Evolutionary conservation across 2,113 vertebrate species (phyloP).

Genomic region (Corythaixoides concolor): DNA sequence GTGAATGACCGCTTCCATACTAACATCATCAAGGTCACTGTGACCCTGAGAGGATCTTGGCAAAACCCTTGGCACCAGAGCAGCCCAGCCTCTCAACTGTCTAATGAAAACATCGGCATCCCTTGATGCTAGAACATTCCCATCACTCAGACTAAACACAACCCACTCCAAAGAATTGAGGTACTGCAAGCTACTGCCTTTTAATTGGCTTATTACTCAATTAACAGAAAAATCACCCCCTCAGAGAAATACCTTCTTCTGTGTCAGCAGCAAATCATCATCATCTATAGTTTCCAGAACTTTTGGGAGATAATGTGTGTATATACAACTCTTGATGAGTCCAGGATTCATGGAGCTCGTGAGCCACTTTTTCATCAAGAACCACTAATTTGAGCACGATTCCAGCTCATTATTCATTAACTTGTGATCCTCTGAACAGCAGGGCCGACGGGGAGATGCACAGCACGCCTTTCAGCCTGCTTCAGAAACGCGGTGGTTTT

Average conservation of each 20-base stretch:
- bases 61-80: neutral
- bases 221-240: neutral
- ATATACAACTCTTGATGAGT: too few relatives aligned
- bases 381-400: neutral
- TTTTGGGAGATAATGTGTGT: too few relatives aligned
- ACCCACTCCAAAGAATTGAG: neutral
- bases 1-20: too few relatives aligned
- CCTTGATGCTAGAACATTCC: neutral
- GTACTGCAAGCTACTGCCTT: neutral
- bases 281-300: neutral
- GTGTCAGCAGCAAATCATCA: neutral
- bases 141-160: neutral
- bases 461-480: neutral
- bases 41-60: neutral
- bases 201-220: neutral
- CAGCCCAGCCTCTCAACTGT: neutral
- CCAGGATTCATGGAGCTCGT: neutral
- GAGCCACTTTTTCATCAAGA: neutral
- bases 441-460: too few relatives aligned
- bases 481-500: fast-evolving
- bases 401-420: neutral
- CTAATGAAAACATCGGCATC: too few relatives aligned
- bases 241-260: neutral
- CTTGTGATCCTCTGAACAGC: too few relatives aligned
- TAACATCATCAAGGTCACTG: fast-evolving